Evolutionary conservation across 35 echinoderm and acorn worm species (phyloP).

Genomic region (Chiridota heheva): DNA sequence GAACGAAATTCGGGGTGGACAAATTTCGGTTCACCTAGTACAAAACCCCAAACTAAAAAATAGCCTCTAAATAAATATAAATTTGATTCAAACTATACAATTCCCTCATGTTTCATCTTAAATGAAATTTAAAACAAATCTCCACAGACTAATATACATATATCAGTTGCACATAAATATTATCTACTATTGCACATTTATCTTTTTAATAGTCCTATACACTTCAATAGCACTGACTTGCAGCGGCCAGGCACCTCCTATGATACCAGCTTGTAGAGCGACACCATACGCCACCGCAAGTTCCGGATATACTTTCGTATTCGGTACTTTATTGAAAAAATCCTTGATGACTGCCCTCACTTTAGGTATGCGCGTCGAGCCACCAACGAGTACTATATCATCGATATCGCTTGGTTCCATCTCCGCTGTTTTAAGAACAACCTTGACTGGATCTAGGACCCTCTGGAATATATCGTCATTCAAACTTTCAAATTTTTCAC

Average conservation of each 20-base stretch:
- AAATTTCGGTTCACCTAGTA: no score
- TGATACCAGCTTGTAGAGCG: constrained; percentile 72
- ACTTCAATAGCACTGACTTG: constrained; percentile 91
- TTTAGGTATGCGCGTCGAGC: constrained; percentile 74
- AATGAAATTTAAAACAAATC: no score
- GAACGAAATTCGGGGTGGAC: no score
- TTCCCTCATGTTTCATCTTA: no score
- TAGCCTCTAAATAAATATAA: no score
- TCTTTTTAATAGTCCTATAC: no score
- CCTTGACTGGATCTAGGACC: constrained; percentile 71
- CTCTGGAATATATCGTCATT: constrained; percentile 73
- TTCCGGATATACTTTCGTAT: constrained; percentile 72
- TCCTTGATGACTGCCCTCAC: constrained; percentile 46
- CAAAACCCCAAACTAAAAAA: no score
- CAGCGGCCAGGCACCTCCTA: constrained; percentile 84
- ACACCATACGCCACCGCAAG: constrained; percentile 86
- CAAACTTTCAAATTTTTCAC: constrained; percentile 64
- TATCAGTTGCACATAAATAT: no score
- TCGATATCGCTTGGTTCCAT: constrained; percentile 59
- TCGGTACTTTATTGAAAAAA: constrained; percentile 68
- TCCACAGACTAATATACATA: no score
- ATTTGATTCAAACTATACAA: no score
- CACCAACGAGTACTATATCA: constrained; percentile 77
- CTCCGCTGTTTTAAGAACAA: constrained; percentile 54
- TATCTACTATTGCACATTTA: no score